phyloP scores from a whole-genome alignment of 2,797 vertebrate species.

The Sebastes paucispinis region DNA sequence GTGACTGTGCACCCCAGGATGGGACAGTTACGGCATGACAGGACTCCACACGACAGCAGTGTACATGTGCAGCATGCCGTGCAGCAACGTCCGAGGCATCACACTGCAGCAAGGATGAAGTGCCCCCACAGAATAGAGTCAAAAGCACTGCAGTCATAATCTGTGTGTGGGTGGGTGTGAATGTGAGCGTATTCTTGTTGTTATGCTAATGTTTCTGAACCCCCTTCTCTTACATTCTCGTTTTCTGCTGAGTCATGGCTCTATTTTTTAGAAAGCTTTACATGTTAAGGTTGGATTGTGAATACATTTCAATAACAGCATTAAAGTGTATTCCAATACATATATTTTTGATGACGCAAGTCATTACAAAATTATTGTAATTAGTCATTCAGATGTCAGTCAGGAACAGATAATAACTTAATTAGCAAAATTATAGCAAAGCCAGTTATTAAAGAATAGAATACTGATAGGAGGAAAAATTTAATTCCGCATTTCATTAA shows the following conservation, averaged over 20 bases:
- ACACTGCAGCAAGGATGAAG: slow-evolving; percentile 68
- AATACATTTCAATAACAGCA: too few relatives aligned
- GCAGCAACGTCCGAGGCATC: slow-evolving; percentile 18
- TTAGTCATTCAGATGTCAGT: not conserved
- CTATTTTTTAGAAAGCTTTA: not conserved
- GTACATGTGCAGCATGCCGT: not conserved
- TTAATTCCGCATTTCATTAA: not conserved
- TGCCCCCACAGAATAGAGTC: slow-evolving; percentile 30
- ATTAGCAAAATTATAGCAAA: not conserved
- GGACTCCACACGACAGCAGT: not conserved
- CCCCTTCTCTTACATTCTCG: not conserved
- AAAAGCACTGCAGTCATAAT: slow-evolving; percentile 65
- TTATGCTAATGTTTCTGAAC: slow-evolving; percentile 4
- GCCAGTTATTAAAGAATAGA: not conserved
- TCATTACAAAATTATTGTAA: not conserved
- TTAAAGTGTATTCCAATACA: too few relatives aligned
- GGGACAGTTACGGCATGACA: slow-evolving; percentile 1
- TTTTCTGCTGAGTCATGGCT: slow-evolving; percentile 2
- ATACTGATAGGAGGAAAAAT: not conserved
- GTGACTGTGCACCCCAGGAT: slow-evolving; percentile 11
- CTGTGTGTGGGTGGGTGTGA: slow-evolving; percentile 14
- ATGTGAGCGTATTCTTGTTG: slow-evolving; percentile 8
- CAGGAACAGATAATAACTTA: not conserved
- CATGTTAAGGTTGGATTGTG: not conserved
- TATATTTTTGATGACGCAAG: too few relatives aligned